Conservation (phyloP, 92 coral and sea anemone genomes). For the Palythoa grandiflora region DNA sequence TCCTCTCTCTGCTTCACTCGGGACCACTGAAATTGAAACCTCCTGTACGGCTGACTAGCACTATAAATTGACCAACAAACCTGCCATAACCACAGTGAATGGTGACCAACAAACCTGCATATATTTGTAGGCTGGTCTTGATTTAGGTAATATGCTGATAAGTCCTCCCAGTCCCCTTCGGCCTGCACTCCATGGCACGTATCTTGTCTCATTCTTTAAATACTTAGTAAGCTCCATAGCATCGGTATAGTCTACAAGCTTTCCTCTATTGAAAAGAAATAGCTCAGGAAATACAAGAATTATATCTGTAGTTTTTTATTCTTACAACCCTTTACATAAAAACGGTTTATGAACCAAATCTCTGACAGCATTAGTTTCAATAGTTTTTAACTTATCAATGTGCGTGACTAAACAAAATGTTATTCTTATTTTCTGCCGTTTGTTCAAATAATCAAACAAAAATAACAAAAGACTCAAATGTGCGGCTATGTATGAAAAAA, state of each 20-base stretch:
- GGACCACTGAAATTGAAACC: too few species aligned
- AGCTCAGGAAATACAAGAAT: neutral
- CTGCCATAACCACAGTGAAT: neutral
- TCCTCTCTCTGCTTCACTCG: too few species aligned
- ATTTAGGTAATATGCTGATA: constrained; percentile 44
- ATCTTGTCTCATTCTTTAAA: constrained; percentile 62
- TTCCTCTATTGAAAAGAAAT: constrained; percentile 60
- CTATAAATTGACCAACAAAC: neutral
- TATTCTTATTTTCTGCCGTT: too few species aligned
- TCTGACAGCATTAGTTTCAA: too few species aligned
- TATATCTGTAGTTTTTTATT: neutral
- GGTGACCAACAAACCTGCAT: constrained; percentile 57
- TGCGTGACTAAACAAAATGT: too few species aligned
- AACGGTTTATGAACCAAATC: too few species aligned
- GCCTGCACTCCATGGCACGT: constrained; percentile 77
- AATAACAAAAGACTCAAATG: too few species aligned
- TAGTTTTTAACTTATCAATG: too few species aligned
- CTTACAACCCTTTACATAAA: neutral
- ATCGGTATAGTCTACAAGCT: constrained; percentile 67
- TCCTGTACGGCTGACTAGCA: too few species aligned
- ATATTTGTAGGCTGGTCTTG: constrained; percentile 64
- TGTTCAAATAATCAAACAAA: too few species aligned
- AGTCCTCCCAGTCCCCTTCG: neutral
- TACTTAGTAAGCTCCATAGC: constrained; percentile 75
- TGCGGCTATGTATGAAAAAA: too few species aligned